Evolutionary conservation across 1,140 invertebrate species (phyloP), one percentile per base, ranked within the genome.

Genomic region (Catajapyx aquilonaris): DNA sequence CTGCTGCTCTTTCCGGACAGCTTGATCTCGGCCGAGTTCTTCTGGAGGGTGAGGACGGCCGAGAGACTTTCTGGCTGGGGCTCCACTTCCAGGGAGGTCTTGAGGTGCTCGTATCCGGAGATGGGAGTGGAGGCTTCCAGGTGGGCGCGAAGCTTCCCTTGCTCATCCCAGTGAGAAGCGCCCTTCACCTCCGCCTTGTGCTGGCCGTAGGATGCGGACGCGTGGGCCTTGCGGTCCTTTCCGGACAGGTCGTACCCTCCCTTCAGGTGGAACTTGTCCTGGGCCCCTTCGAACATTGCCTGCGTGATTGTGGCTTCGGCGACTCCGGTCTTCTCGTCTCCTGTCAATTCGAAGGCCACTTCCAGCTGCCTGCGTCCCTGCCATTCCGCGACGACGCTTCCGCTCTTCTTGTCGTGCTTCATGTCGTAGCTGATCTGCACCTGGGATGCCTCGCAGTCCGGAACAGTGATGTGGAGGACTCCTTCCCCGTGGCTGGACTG

Each of bases 1-100:
- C 19, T 38, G 39, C 22, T 33, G 32, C n/a, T n/a, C n/a, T n/a
- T n/a, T n/a, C 33, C 33, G 3, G 33, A 16, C 5, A 19, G n/a
- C 11, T 34, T 13, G n/a, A 34, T 34, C 20, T 34, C 18, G 20
- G 17, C 33, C 5, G 2, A 2, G 11, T 34, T 34, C 19, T 11
- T 34, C 13, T 34, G 15, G 16, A 34, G 19, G 2, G 3, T 4
- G 3, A 34, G 4, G 5, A 16, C 33, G 3, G 18, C n/a, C 33
- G n/a, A 18, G n/a, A 18, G 17, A 18, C 16, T 19, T 34, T 3
- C 16, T 16, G 17, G 15, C 20, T 15, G 17, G 16, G 20, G 13
- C n/a, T 34, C 33, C 5, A 34, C 17, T n/a, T 34, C 18, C 20
- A 19, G 5, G 19, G 18, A 13, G 20, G 20, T 15, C 3, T 16